Percentiles rank a stretch among this genome's conserved stretches.
Evolutionary conservation across 2,797 vertebrate species (phyloP).

Genomic region (Galagoides demidoff): DNA sequence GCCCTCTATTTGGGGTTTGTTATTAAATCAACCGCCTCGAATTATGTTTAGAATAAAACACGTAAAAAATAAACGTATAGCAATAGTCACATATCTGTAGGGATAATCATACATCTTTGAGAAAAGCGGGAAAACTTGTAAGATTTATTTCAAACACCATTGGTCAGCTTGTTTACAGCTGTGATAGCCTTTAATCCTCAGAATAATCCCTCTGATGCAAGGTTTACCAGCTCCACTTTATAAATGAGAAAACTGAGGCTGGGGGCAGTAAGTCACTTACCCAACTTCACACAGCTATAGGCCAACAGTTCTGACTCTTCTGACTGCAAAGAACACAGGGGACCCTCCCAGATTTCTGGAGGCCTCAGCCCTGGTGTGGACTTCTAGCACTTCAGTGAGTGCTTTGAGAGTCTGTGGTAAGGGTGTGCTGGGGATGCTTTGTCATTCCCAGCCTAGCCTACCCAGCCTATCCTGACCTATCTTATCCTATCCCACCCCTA

Average conservation of each 20-base stretch:
- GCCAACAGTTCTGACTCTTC: background rate
- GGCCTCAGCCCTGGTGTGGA: background rate
- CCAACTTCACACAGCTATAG: too few species aligned
- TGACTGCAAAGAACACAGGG: background rate
- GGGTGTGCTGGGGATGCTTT: background rate
- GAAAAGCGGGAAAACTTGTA: background rate
- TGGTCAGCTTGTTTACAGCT: background rate
- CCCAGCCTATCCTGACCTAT: background rate
- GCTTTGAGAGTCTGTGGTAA: background rate
- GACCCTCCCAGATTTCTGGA: background rate
- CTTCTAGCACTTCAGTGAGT: background rate
- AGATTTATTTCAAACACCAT: background rate
- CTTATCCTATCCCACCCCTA: too few species aligned
- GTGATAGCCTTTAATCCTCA: background rate
- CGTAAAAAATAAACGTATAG: slow-evolving; percentile 14
- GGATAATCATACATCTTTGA: background rate
- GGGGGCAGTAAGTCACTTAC: background rate
- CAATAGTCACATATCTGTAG: background rate
- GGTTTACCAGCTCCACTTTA: background rate
- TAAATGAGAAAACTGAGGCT: background rate
- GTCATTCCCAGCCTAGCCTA: too few species aligned
- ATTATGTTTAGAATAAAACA: slow-evolving; percentile 35
- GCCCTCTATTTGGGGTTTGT: background rate
- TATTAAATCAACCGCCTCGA: background rate
- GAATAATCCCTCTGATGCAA: background rate